These are phyloP conservation scores for Pogona vitticeps DNA, from an alignment of 2,113 vertebrate genomes.

Conservation along the genomic window DNA sequence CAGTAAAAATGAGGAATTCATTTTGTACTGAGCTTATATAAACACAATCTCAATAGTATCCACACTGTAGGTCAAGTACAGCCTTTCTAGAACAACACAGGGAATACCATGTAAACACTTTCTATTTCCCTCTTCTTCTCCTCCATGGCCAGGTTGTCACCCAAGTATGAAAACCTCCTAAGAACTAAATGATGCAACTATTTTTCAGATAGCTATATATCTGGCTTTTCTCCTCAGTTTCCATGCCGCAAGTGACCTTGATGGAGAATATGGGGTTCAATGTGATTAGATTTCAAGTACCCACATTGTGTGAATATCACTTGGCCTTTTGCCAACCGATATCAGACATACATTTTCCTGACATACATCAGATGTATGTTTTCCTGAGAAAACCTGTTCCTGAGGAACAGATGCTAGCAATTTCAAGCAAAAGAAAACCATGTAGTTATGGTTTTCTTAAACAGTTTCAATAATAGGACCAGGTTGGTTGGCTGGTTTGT, in stretches of 20 bases:
- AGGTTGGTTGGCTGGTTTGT: no score
- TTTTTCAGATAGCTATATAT: neutral
- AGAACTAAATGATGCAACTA: neutral
- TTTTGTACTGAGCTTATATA: neutral
- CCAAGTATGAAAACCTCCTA: neutral
- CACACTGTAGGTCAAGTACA: neutral
- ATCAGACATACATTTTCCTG: neutral
- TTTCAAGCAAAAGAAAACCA: fast-evolving
- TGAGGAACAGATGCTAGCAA: neutral
- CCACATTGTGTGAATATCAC: neutral
- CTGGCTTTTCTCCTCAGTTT: neutral
- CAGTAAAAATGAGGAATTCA: neutral
- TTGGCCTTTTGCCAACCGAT: neutral
- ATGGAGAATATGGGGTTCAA: neutral
- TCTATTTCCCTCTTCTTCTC: neutral
- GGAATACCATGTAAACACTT: neutral
- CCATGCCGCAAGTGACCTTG: neutral
- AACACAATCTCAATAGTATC: neutral
- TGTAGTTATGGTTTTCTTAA: neutral
- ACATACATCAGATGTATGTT: neutral
- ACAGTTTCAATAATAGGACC: constrained; percentile 1
- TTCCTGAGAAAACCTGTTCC: neutral
- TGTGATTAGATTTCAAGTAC: neutral
- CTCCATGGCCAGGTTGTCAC: neutral
- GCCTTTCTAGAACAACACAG: neutral